phyloP scores from a whole-genome alignment of 2,888 invertebrate species.

The Drosophila atroscutellata region DNA sequence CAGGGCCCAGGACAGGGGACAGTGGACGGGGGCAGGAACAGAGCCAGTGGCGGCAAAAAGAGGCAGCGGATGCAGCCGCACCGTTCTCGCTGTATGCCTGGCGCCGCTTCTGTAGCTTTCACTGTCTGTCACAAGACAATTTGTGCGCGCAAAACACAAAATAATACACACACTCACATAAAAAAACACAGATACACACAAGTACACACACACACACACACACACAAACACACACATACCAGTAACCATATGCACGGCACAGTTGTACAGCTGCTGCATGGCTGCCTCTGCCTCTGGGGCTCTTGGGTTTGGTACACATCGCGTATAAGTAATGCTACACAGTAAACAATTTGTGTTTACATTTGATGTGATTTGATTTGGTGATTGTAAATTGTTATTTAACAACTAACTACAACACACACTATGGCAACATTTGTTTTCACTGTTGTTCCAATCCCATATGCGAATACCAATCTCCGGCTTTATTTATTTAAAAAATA shows the following conservation, averaged over 20 bases:
- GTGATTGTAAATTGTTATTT: background rate
- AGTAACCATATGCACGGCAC: conserved; percentile 76
- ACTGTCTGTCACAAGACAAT: conserved; percentile 82
- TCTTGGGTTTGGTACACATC: conserved; percentile 50
- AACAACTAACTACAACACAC: background rate
- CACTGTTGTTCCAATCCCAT: background rate
- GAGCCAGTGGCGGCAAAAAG: background rate
- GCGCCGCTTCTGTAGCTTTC: conserved; percentile 74
- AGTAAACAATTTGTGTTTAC: conserved; percentile 5
- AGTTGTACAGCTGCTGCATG: conserved; percentile 74
- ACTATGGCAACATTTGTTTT: background rate
- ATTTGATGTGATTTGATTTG: background rate
- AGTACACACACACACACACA: background rate
- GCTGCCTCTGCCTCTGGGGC: conserved; percentile 58
- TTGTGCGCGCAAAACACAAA: conserved; percentile 80
- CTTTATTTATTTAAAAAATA: background rate
- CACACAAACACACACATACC: conserved; percentile 29
- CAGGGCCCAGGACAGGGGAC: background rate
- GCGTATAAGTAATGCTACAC: conserved; percentile 74
- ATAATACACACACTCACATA: conserved; percentile 67
- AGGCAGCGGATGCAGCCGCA: conserved; percentile 42
- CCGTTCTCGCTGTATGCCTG: conserved; percentile 51
- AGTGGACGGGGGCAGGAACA: background rate
- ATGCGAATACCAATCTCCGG: background rate
- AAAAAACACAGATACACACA: conserved; percentile 6